phyloP scores from a whole-genome alignment of 1,140 invertebrate species.

The Apis florea region DNA sequence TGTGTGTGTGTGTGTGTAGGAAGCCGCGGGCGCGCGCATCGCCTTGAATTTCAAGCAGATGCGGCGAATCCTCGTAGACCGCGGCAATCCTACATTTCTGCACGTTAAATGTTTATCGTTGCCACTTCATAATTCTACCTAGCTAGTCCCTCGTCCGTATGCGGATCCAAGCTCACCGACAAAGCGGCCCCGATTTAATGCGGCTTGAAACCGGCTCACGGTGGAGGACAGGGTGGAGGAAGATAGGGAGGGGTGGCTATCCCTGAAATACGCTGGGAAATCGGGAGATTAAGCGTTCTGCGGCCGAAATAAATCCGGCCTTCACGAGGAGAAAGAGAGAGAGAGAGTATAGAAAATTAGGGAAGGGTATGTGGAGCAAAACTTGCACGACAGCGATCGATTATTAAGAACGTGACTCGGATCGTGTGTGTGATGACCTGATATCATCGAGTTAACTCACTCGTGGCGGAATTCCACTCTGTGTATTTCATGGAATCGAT shows the following conservation, averaged over 20 bases:
- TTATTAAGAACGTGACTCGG: constrained; percentile 44
- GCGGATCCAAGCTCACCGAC: constrained; percentile 1
- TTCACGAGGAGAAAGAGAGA: too few relatives aligned
- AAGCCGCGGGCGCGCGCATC: constrained; percentile 39
- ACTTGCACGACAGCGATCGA: constrained; percentile 19
- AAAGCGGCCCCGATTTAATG: neutral
- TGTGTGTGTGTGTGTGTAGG: too few relatives aligned
- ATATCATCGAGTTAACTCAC: neutral
- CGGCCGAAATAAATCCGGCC: neutral
- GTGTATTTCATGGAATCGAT: neutral
- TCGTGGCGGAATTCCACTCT: neutral
- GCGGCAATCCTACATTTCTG: constrained; percentile 13
- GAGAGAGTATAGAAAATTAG: constrained; percentile 23
- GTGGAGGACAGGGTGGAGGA: rapidly evolving
- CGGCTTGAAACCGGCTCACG: neutral
- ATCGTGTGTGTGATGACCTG: neutral
- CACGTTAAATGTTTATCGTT: constrained; percentile 53
- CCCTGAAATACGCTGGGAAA: neutral
- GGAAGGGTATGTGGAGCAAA: neutral
- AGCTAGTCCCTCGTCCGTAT: neutral
- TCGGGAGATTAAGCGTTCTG: constrained; percentile 1
- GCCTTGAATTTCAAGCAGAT: constrained; percentile 63
- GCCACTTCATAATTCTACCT: constrained; percentile 42
- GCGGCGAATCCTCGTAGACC: constrained; percentile 32
- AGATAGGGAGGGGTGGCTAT: neutral